Percentiles rank a stretch among this genome's conserved stretches.
Evolutionary conservation across 2,113 vertebrate genomes (phyloP).

Genomic region (Elgaria multicarinata): DNA sequence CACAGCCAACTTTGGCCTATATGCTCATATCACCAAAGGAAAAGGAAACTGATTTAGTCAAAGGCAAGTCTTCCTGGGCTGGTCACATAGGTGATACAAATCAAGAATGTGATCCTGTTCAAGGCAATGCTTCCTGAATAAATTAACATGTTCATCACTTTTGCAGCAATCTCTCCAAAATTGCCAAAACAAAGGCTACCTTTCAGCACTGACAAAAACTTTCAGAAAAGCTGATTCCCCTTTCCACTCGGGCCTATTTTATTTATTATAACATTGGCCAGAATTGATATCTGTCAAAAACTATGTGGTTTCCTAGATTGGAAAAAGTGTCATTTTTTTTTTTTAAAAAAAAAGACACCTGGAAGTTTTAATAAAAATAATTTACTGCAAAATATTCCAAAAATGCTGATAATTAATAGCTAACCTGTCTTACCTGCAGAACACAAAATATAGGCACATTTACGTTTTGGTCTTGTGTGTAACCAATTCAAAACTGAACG

Average conservation of each 20-base stretch:
- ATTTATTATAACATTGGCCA: not conserved
- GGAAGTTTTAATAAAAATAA: not conserved
- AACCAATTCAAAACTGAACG: not conserved
- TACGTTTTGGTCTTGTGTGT: not conserved
- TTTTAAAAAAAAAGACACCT: not conserved
- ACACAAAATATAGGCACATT: not conserved
- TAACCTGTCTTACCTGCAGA: not conserved
- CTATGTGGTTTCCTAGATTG: rapidly evolving
- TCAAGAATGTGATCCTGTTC: not conserved
- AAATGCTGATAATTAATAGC: not conserved
- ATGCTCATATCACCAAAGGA: not conserved
- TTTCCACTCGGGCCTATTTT: not conserved
- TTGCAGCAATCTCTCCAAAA: not conserved
- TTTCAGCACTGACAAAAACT: not conserved
- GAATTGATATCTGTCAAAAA: slow-evolving; percentile 30
- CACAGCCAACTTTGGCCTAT: not conserved
- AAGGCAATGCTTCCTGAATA: not conserved
- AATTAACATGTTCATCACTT: not conserved
- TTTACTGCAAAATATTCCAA: not conserved
- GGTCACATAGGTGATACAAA: not conserved
- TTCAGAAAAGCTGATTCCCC: not conserved
- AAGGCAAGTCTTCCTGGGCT: not conserved
- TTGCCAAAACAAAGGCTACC: not conserved
- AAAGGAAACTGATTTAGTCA: not conserved
- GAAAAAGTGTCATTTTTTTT: not conserved